phyloP scores from a whole-genome alignment of 2,888 invertebrate genomes.

The Cephus pygmeus region DNA sequence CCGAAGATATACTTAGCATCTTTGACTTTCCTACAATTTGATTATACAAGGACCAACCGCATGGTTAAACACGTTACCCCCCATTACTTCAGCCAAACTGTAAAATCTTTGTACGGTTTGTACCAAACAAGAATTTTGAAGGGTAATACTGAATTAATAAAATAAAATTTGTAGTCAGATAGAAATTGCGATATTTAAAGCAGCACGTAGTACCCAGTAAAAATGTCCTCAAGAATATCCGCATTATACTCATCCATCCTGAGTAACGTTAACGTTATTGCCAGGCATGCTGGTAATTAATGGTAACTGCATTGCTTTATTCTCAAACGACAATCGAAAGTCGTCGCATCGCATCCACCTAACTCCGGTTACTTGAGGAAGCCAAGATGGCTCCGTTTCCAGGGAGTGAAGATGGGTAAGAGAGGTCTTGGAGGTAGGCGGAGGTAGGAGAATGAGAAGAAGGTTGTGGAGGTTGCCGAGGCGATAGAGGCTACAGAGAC shows the following conservation, averaged over 20 bases:
- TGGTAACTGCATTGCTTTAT: constrained; percentile 55
- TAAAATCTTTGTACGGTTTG: not conserved
- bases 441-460: not conserved
- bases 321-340: constrained; percentile 45
- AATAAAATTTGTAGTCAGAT: not conserved
- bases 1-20: not conserved
- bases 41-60: not conserved
- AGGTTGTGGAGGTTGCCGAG: not conserved
- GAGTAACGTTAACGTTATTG: constrained; percentile 1
- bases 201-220: not conserved
- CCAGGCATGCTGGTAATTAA: constrained; percentile 42
- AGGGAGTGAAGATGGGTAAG: constrained; percentile 9
- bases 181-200: not conserved
- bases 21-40: not conserved
- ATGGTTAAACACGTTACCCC: not conserved
- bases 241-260: not conserved
- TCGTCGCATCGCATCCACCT: constrained; percentile 49
- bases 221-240: not conserved
- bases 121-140: not conserved
- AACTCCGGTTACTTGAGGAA: constrained; percentile 47
- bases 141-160: not conserved
- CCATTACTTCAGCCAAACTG: not conserved
- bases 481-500: not conserved
- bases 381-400: constrained; percentile 62
- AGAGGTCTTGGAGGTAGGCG: constrained; percentile 47